A percentile compares a stretch with the other conserved stretches of the same genome.
phyloP scores from a whole-genome alignment of 2,888 invertebrate genomes.

The Lasioglossum oenotherae region DNA sequence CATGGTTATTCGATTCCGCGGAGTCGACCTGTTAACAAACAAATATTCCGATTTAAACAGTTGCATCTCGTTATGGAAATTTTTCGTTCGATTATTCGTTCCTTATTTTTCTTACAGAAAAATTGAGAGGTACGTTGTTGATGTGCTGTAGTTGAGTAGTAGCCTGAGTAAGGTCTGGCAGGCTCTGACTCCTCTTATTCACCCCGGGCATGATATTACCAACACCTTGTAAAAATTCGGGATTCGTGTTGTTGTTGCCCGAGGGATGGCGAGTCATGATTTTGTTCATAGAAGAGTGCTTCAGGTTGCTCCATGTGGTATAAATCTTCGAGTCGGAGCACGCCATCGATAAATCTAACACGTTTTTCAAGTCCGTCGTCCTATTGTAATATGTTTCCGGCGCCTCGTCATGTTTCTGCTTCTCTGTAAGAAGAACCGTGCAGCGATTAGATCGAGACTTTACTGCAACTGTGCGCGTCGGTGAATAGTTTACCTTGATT shows the following conservation, averaged over 20 bases:
- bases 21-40: conserved; percentile 79
- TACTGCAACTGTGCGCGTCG: neutral
- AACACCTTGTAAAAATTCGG: conserved; percentile 78
- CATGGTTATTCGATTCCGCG: conserved; percentile 80
- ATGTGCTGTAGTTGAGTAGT: conserved; percentile 73
- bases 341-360: conserved; percentile 91
- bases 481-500: conserved; percentile 75
- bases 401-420: conserved; percentile 79
- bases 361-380: conserved; percentile 77
- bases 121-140: conserved; percentile 85
- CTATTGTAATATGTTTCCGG: conserved; percentile 79
- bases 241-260: conserved; percentile 89
- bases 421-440: conserved; percentile 74
- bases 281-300: conserved; percentile 87
- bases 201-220: conserved; percentile 68
- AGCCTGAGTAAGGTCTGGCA: conserved; percentile 88
- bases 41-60: conserved; percentile 5
- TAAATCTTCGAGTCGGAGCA: conserved; percentile 93
- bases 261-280: conserved; percentile 89
- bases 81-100: neutral
- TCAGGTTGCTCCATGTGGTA: conserved; percentile 95
- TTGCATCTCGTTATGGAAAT: conserved; percentile 1
- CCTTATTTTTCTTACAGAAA: conserved; percentile 87
- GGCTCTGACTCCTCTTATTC: conserved; percentile 89
- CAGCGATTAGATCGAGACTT: conserved; percentile 51